phyloP scores from a whole-genome alignment of 2,113 vertebrate genomes.

The Spea bombifrons region DNA sequence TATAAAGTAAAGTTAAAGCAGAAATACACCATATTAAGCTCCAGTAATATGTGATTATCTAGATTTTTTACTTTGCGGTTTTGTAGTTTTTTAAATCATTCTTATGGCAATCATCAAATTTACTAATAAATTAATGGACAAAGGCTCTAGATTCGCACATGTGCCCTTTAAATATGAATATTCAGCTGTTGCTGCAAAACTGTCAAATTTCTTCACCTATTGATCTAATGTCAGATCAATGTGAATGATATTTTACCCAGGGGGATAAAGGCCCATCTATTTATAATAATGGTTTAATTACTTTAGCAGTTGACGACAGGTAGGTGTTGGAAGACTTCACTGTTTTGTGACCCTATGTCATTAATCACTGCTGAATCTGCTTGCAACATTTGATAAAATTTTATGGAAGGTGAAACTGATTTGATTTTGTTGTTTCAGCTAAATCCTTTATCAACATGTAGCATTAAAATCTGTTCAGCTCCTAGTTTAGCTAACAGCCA shows the following conservation, averaged over 20 bases:
- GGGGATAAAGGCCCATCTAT: conserved; percentile 38
- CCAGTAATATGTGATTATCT: too few relatives aligned
- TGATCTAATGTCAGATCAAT: conserved; percentile 46
- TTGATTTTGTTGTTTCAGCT: conserved; percentile 45
- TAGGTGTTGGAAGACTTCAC: conserved; percentile 30
- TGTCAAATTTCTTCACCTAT: conserved; percentile 43
- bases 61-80: too few relatives aligned
- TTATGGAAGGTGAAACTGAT: conserved; percentile 46
- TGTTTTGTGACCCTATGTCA: conserved; percentile 36
- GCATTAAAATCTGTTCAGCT: conserved; percentile 2
- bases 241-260: conserved; percentile 44
- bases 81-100: not conserved
- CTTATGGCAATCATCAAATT: not conserved
- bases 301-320: conserved; percentile 35
- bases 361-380: conserved; percentile 37
- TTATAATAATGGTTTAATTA: conserved; percentile 43
- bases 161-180: conserved; percentile 39
- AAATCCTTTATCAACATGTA: conserved; percentile 27
- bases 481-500: not conserved
- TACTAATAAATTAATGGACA: not conserved
- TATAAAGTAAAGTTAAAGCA: too few relatives aligned
- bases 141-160: not conserved
- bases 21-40: too few relatives aligned
- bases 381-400: conserved; percentile 40
- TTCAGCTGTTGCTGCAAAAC: conserved; percentile 26